Base-by-base conservation (phyloP, 2,797 vertebrate species). In the Okamejei kenojei region DNA sequence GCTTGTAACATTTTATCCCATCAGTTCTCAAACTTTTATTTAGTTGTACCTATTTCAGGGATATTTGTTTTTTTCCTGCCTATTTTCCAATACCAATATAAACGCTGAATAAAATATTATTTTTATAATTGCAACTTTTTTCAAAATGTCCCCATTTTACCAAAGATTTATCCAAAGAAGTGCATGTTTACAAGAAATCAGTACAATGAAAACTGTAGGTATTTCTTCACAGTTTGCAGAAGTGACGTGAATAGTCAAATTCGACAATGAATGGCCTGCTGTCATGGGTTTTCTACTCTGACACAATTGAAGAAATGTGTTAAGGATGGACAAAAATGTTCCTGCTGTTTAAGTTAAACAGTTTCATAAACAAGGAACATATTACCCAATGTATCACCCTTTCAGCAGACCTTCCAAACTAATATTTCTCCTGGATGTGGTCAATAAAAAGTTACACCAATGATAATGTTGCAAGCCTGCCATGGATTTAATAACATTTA, bases 391-490 rank as follows among this genome's bases (percentile, higher is more conserved):
- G 35, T 35, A 68, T 88, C 68, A 7, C 17, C 61, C n/a, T 88
- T 88, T 35, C 61, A 68, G 84, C n/a, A 65, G 17, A 19, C 1
- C 26, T 65, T 32, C 10, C 61, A 68, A 88, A 88, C 21, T 88
- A 19, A 4, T 88, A 65, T 19, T 63, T 32, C 84, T 88, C 65
- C 61, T 19, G 61, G 84, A 68, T n/a, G 68, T 35, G 17, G n/a
- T 15, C 63, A 88, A 88, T 65, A 68, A 68, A 88, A 68, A 8
- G 63, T 35, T 35, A 68, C 84, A 88, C 68, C 84, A 68, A 61
- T 88, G 84, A 88, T 68, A 68, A 88, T 65, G 65, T 88, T 65
- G 21, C 63, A 68, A 35, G n/a, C 68, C 61, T 35, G 84, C 84
- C 7, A 35, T 68, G 61, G n/a, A 88, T 68, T 88, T 88, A 88